phyloP scores from a whole-genome alignment of 2,888 invertebrate species.

The Dolichopus griseipennis region DNA sequence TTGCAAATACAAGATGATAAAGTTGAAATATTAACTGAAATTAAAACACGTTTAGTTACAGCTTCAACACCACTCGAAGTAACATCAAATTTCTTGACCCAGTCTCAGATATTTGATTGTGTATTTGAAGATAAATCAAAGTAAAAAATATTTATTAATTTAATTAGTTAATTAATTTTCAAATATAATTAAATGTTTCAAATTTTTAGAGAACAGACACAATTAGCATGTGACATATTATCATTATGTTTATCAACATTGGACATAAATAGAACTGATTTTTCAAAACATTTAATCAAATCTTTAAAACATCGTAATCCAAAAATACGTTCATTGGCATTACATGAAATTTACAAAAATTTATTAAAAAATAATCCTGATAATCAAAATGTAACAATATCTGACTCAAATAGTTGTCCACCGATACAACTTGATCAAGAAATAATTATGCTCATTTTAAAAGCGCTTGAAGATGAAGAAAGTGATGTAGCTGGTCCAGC shows the following conservation, averaged over 20 bases:
- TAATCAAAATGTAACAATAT: neutral
- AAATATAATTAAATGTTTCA: constrained; percentile 13
- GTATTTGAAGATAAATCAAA: constrained; percentile 47
- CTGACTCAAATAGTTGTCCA: constrained; percentile 26
- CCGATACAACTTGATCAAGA: constrained; percentile 18
- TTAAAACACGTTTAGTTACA: constrained; percentile 42
- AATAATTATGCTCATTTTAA: constrained; percentile 27
- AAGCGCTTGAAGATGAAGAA: constrained; percentile 31
- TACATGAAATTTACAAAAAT: constrained; percentile 50
- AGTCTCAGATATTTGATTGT: constrained; percentile 56
- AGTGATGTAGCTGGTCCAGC: constrained; percentile 30
- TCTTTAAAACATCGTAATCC: constrained; percentile 54
- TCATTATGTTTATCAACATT: constrained; percentile 56
- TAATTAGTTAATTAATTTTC: neutral
- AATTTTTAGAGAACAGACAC: constrained; percentile 50
- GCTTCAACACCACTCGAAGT: constrained; percentile 36
- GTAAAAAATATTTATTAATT: constrained; percentile 29
- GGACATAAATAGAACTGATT: constrained; percentile 51
- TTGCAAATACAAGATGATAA: constrained; percentile 44
- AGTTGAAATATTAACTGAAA: constrained; percentile 43
- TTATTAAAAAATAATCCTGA: constrained; percentile 22
- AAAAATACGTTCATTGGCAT: constrained; percentile 55
- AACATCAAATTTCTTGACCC: constrained; percentile 43
- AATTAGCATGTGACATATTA: constrained; percentile 57
- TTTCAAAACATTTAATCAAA: constrained; percentile 52